Base-by-base conservation (phyloP, 2,888 invertebrate species). In the Pharmacophagus antenor region DNA sequence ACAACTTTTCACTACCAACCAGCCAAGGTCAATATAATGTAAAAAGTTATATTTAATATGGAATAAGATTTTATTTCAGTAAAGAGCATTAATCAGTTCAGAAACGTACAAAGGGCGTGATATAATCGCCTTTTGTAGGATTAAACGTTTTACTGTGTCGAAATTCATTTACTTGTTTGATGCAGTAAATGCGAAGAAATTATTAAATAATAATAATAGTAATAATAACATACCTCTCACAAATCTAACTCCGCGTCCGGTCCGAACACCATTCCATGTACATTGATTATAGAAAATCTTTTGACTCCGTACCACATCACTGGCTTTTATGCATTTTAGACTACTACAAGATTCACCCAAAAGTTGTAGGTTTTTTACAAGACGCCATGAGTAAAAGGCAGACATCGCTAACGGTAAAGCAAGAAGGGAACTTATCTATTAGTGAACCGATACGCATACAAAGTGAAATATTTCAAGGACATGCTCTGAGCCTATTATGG, bases 1-100 rank as follows among this genome's bases (percentile, higher is more conserved):
- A 48, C 49, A 49, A 37, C 49, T 49, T 56, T 56, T 42, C 5
- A 7, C 17, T n/a, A 18, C 42, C 42, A 42, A 18, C 17, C 42
- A 17, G 17, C 18, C 17, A 17, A 42, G 17, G 42, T 42, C 18
- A 42, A 10, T 17, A 17, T 2, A 12, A 31, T 31, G 3, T 25
- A 25, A 5, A 25, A 25, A 5, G 7, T 25, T 25, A 7, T 6
- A 7, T 25, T 25, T 5, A 25, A 5, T 3, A 7, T 25, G 7
- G 7, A 25, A 25, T 12, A 31, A 2, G 31, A 27, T 27, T 4
- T 31, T 31, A 10, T 31, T 31, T 31, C n/a, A n/a, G n/a, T n/a
- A n/a, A n/a, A n/a, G n/a, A n/a, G n/a, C n/a, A n/a, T n/a, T n/a
- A n/a, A n/a, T n/a, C n/a, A n/a, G n/a, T n/a, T n/a, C n/a, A n/a